Evolutionary conservation across 2,113 vertebrate genomes (phyloP).

Genomic region (Collichthys lucidus): DNA sequence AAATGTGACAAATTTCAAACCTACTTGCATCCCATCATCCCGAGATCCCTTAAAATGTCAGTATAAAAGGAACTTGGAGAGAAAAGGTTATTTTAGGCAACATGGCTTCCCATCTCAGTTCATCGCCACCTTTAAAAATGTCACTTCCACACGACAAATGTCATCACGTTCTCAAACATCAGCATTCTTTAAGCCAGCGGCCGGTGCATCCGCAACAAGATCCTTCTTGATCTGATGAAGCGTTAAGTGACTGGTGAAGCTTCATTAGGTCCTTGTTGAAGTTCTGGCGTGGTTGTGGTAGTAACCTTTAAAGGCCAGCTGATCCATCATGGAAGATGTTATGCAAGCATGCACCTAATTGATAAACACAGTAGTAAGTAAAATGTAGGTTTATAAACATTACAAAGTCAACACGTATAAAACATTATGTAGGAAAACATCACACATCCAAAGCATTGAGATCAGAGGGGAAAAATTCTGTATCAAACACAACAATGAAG

Average conservation of each 20-base stretch:
- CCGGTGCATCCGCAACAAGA: not conserved
- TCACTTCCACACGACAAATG: constrained; percentile 62
- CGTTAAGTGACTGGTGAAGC: constrained; percentile 34
- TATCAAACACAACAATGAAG: not conserved
- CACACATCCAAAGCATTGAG: too few species aligned
- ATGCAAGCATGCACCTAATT: not conserved
- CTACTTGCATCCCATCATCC: not conserved
- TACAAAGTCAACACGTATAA: not conserved
- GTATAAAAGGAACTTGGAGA: constrained; percentile 33
- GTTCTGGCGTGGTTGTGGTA: not conserved
- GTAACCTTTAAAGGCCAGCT: constrained; percentile 67
- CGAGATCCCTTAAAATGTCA: constrained; percentile 59
- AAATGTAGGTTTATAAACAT: not conserved
- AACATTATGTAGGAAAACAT: not conserved
- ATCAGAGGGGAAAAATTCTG: too few species aligned
- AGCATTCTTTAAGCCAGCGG: constrained; percentile 26
- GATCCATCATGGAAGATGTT: constrained; percentile 27
- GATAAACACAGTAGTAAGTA: constrained; percentile 11
- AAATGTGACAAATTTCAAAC: not conserved
- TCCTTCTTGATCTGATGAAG: constrained; percentile 36
- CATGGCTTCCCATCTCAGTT: constrained; percentile 1
- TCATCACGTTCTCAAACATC: constrained; percentile 47
- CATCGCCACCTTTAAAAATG: constrained; percentile 63
- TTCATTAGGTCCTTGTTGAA: constrained; percentile 24
- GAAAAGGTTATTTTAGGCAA: constrained; percentile 57